Evolutionary conservation across 2,113 vertebrate genomes (phyloP).

Genomic region (Sinocyclocheilus rhinocerous): DNA sequence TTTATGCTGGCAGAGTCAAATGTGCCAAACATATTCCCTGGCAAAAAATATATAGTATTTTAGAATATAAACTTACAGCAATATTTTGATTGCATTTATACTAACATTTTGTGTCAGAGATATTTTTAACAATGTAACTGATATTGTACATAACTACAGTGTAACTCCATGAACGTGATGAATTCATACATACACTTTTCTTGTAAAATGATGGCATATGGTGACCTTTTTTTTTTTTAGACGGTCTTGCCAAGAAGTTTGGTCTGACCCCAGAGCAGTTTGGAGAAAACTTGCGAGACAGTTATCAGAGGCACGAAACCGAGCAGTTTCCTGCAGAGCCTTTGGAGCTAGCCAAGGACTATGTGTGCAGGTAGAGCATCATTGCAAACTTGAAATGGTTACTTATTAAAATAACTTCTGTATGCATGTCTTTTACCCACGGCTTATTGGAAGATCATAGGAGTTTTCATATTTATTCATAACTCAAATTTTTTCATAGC

Average conservation of each 20-base stretch:
- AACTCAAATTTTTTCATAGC: slow-evolving; percentile 66
- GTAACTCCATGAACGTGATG: not conserved
- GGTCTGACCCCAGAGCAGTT: slow-evolving; percentile 97
- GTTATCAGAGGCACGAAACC: slow-evolving; percentile 96
- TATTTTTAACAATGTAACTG: not conserved
- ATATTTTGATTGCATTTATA: not conserved
- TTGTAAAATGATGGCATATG: not conserved
- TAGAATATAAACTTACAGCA: not conserved
- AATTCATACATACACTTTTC: not conserved
- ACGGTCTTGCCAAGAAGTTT: slow-evolving; percentile 97
- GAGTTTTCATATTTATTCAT: not conserved
- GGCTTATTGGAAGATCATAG: too few relatives aligned
- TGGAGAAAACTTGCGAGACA: slow-evolving; percentile 96
- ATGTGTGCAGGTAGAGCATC: slow-evolving; percentile 84
- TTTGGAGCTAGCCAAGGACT: slow-evolving; percentile 95
- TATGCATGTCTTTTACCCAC: not conserved
- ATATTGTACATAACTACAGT: not conserved
- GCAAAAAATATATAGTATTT: not conserved
- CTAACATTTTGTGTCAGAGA: not conserved
- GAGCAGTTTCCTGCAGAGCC: slow-evolving; percentile 98
- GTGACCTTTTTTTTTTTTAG: slow-evolving; percentile 64
- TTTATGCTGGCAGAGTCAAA: not conserved
- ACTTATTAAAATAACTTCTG: too few relatives aligned
- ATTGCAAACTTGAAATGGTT: not conserved
- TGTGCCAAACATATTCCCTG: not conserved